phyloP scores from a whole-genome alignment of 1,140 invertebrate species.

The Choristoneura fumiferana region DNA sequence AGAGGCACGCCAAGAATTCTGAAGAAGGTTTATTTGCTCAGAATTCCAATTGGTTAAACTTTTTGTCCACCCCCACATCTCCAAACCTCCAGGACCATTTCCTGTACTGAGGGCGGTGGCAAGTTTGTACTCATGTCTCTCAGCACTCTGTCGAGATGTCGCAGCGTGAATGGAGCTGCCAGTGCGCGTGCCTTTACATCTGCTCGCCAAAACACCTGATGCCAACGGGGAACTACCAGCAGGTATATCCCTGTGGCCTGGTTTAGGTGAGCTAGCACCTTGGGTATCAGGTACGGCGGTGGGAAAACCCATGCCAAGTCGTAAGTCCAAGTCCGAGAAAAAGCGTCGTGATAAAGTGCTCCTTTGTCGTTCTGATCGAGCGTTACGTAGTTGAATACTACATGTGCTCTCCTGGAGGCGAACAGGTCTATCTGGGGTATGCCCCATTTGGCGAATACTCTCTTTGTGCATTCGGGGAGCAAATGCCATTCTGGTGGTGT shows the following conservation, averaged over 20 bases:
- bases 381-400: slow-evolving; percentile 37
- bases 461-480: slow-evolving; percentile 29
- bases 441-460: slow-evolving; percentile 42
- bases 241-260: slow-evolving; percentile 11
- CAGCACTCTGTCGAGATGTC: slow-evolving; percentile 24
- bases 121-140: slow-evolving; percentile 20
- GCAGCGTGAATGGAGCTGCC: slow-evolving; percentile 26
- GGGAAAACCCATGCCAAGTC: slow-evolving; percentile 42
- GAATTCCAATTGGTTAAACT: slow-evolving; percentile 20
- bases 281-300: slow-evolving; percentile 26
- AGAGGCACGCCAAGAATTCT: slow-evolving; percentile 14
- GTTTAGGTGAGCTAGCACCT: slow-evolving; percentile 25
- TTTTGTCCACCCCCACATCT: slow-evolving; percentile 35
- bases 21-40: not conserved
- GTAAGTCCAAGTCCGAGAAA: slow-evolving; percentile 42
- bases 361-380: slow-evolving; percentile 34
- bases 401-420: slow-evolving; percentile 31
- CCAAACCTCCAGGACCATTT: slow-evolving; percentile 35
- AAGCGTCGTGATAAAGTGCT: slow-evolving; percentile 40
- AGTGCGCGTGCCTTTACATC: slow-evolving; percentile 31
- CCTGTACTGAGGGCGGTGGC: slow-evolving; percentile 21
- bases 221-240: slow-evolving; percentile 29
- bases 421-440: slow-evolving; percentile 45
- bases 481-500: slow-evolving; percentile 52
- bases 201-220: slow-evolving; percentile 32